Evolutionary conservation across 2,888 invertebrate species (phyloP).

Genomic region (Chamaedrilus cognettii): DNA sequence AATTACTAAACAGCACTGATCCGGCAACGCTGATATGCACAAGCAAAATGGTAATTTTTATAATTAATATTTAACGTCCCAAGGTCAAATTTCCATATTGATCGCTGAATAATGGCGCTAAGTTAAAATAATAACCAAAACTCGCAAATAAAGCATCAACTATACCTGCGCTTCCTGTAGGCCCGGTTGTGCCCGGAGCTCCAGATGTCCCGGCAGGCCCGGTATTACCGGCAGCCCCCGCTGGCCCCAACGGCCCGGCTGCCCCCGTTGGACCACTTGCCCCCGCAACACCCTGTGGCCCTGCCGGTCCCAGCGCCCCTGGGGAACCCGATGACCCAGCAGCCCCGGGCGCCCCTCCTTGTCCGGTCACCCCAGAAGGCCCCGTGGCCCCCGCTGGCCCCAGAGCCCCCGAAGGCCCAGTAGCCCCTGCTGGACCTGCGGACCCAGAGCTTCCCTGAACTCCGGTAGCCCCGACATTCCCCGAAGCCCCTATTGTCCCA

Average conservation of each 20-base stretch:
- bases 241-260: slow-evolving; percentile 7
- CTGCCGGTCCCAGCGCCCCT: slow-evolving; percentile 17
- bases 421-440: slow-evolving; percentile 8
- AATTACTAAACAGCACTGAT: too few species aligned
- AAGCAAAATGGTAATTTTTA: too few species aligned
- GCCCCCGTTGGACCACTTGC: background rate
- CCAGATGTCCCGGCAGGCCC: slow-evolving; percentile 18
- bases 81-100: too few species aligned
- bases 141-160: too few species aligned
- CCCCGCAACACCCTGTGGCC: slow-evolving; percentile 8
- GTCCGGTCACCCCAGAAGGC: slow-evolving; percentile 28
- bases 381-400: slow-evolving; percentile 29
- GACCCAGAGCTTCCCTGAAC: slow-evolving; percentile 12
- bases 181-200: background rate
- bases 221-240: slow-evolving; percentile 14
- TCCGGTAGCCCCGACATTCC: slow-evolving; percentile 11
- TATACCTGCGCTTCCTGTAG: background rate
- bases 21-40: too few species aligned
- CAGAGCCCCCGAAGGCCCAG: slow-evolving; percentile 16
- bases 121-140: too few species aligned
- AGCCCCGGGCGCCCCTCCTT: slow-evolving; percentile 20
- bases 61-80: too few species aligned
- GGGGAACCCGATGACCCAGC: slow-evolving; percentile 16
- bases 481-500: slow-evolving; percentile 10
- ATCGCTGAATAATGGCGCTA: too few species aligned